These are phyloP conservation scores for Cyanoramphus novaezelandiae DNA, from an alignment of 2,113 vertebrate species.

Conservation along the genomic window DNA sequence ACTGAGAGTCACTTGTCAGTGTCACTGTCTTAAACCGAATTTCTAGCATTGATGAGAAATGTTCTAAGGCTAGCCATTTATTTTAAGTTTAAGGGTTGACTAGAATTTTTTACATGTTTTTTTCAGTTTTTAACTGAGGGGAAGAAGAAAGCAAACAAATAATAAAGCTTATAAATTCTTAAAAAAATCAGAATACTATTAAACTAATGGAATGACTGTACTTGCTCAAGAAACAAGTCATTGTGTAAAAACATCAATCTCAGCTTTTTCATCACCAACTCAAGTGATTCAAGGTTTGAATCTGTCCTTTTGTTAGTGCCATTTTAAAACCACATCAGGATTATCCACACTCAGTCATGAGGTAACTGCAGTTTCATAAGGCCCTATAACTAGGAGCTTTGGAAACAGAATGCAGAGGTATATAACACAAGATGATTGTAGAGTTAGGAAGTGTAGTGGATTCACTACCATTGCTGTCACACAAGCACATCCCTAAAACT, in stretches of 20 bases:
- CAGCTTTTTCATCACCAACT: not conserved
- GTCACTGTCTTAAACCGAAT: constrained; percentile 3
- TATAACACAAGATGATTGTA: not conserved
- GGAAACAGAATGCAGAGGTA: not conserved
- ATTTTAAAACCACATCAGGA: not conserved
- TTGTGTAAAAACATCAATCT: not conserved
- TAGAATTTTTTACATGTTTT: not conserved
- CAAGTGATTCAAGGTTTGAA: not conserved
- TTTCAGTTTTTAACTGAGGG: not conserved
- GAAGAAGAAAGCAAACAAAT: not conserved
- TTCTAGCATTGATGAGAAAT: not conserved
- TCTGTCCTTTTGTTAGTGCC: not conserved
- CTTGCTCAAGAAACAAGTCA: not conserved
- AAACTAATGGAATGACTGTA: not conserved
- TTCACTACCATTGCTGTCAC: not conserved
- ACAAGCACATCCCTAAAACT: not conserved
- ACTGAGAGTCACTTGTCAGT: not conserved
- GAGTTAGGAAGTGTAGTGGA: not conserved
- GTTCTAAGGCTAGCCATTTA: not conserved
- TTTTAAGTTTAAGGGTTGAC: not conserved
- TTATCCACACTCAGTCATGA: not conserved
- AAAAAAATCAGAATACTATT: not conserved
- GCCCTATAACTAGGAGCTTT: not conserved
- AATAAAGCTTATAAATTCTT: not conserved
- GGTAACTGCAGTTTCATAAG: not conserved